These are phyloP conservation scores for Geotrupes spiniger DNA, from an alignment of 2,888 invertebrate genomes.

Conservation along the genomic window DNA sequence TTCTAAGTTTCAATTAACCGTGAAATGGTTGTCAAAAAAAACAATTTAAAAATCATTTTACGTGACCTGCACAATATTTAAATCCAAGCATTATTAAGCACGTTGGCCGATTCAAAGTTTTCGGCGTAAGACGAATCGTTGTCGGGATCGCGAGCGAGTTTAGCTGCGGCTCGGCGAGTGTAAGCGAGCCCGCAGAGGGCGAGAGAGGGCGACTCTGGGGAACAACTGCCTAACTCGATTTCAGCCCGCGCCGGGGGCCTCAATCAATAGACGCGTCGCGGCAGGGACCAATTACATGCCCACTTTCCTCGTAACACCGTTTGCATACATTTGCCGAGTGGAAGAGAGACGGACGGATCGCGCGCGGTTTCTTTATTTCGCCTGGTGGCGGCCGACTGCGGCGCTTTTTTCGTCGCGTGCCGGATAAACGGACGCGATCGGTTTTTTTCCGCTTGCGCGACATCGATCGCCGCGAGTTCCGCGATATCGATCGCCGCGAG, in stretches of 20 bases:
- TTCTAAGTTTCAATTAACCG: too few relatives aligned
- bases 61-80: too few relatives aligned
- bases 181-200: slow-evolving; percentile 21
- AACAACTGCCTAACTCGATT: slow-evolving; percentile 51
- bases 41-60: too few relatives aligned
- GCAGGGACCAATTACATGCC: slow-evolving; percentile 54
- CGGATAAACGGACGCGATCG: slow-evolving; percentile 4
- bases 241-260: slow-evolving; percentile 48
- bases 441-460: neutral
- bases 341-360: slow-evolving; percentile 20
- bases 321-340: slow-evolving; percentile 51
- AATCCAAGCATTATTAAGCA: too few relatives aligned
- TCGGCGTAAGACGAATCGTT: too few relatives aligned
- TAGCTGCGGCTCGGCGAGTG: slow-evolving; percentile 21
- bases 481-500: too few relatives aligned
- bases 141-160: too few relatives aligned
- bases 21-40: too few relatives aligned
- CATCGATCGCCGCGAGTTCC: too few relatives aligned
- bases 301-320: slow-evolving; percentile 55
- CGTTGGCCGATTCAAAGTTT: too few relatives aligned
- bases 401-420: slow-evolving; percentile 20
- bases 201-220: slow-evolving; percentile 27
- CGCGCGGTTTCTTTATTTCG: slow-evolving; percentile 20
- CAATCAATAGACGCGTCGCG: slow-evolving; percentile 54
- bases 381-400: slow-evolving; percentile 9